phyloP scores from a whole-genome alignment of 2,797 vertebrate species.

The Zonotrichia albicollis region DNA sequence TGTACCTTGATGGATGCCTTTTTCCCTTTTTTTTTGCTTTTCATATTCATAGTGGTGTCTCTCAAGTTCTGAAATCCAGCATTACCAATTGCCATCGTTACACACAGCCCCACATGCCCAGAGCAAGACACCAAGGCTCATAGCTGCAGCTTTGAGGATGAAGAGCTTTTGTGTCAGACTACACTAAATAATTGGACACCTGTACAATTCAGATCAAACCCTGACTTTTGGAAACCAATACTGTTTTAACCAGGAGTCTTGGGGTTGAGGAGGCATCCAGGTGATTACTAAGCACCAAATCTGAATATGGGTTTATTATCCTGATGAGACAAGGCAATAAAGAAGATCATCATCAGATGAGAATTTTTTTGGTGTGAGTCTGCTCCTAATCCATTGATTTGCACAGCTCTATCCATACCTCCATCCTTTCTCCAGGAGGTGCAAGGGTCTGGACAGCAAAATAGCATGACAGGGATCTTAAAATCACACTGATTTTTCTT shows the following conservation, averaged over 20 bases:
- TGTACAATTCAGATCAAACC: neutral
- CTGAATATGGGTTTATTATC: neutral
- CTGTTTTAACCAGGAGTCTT: neutral
- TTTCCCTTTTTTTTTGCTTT: neutral
- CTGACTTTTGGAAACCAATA: neutral
- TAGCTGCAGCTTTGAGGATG: neutral
- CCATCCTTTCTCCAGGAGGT: neutral
- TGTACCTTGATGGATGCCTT: neutral
- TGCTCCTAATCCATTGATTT: neutral
- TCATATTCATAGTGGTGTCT: neutral
- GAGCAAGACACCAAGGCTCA: neutral
- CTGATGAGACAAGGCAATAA: neutral
- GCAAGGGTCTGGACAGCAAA: neutral
- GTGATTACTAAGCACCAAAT: neutral
- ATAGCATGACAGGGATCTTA: neutral
- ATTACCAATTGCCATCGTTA: neutral
- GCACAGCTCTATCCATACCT: neutral
- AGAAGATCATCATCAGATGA: neutral
- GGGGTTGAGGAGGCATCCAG: neutral
- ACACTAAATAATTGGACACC: neutral
- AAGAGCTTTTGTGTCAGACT: neutral
- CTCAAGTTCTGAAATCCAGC: neutral
- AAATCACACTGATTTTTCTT: neutral
- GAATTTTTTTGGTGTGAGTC: neutral
- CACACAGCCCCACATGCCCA: neutral